These are phyloP conservation scores for Drosophila neotestacea DNA, from an alignment of 2,888 invertebrate species.

Conservation along the genomic window DNA sequence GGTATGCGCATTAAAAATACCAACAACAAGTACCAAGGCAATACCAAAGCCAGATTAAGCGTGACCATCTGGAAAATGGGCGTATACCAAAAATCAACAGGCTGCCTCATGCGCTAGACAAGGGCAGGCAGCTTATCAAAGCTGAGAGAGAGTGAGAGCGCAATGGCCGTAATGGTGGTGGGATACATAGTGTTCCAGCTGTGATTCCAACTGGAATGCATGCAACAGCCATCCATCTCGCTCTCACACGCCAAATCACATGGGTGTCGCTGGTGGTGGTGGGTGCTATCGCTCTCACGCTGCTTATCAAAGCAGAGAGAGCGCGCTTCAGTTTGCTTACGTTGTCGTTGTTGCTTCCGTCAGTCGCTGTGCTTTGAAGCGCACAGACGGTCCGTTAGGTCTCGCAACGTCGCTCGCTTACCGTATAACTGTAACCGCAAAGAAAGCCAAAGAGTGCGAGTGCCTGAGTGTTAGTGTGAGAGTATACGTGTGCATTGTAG, in stretches of 20 bases:
- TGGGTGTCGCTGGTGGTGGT: slow-evolving; percentile 51
- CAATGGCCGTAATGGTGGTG: slow-evolving; percentile 67
- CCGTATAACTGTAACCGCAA: slow-evolving; percentile 50
- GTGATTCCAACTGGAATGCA: slow-evolving; percentile 73
- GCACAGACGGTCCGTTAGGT: slow-evolving; percentile 50
- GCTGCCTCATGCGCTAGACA: slow-evolving; percentile 33
- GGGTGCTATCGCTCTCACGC: slow-evolving; percentile 37
- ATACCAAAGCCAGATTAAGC: slow-evolving; percentile 74
- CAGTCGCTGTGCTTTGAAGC: slow-evolving; percentile 65
- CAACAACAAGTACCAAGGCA: slow-evolving; percentile 73
- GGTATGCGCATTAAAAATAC: slow-evolving; percentile 83
- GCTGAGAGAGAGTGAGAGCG: slow-evolving; percentile 16
- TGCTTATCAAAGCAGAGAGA: slow-evolving; percentile 33
- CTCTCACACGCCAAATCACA: slow-evolving; percentile 25
- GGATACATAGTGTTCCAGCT: slow-evolving; percentile 57
- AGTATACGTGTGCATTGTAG: slow-evolving; percentile 21
- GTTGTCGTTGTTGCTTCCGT: slow-evolving; percentile 39
- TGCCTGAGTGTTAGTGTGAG: slow-evolving; percentile 16
- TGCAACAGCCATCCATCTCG: slow-evolving; percentile 37
- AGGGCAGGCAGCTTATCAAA: slow-evolving; percentile 4
- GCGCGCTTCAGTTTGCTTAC: slow-evolving; percentile 13
- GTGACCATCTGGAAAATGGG: slow-evolving; percentile 71
- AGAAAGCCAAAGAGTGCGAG: slow-evolving; percentile 39
- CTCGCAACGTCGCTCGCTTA: slow-evolving; percentile 32
- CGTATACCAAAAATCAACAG: slow-evolving; percentile 73